phyloP scores from a whole-genome alignment of 1,140 invertebrate genomes.

The Neoseiulus cucumeris region DNA sequence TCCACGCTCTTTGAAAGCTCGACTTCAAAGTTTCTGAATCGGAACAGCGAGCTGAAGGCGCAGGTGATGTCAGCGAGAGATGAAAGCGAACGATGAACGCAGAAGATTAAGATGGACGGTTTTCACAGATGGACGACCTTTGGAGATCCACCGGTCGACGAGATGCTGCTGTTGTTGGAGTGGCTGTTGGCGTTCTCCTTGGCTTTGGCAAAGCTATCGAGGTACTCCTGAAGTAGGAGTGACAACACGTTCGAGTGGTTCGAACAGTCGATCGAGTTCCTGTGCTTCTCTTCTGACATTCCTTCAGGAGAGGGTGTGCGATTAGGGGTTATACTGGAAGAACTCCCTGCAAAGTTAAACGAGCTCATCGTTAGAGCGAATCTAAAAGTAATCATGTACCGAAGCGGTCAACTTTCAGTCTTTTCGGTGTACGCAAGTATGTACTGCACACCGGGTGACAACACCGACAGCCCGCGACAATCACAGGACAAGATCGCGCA shows the following conservation, averaged over 20 bases:
- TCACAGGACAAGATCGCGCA: too few relatives aligned
- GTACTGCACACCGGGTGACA: too few relatives aligned
- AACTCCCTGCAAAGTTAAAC: slow-evolving; percentile 3
- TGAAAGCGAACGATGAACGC: too few relatives aligned
- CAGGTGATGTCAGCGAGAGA: too few relatives aligned
- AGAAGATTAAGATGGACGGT: not conserved
- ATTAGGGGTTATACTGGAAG: slow-evolving; percentile 1
- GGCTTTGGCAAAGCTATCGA: not conserved
- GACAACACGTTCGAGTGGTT: slow-evolving; percentile 10
- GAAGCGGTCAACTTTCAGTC: too few relatives aligned
- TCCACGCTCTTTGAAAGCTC: too few relatives aligned
- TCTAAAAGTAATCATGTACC: too few relatives aligned
- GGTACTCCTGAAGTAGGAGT: slow-evolving; percentile 1
- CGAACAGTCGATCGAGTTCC: slow-evolving; percentile 3
- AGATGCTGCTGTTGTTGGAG: not conserved
- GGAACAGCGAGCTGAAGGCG: too few relatives aligned
- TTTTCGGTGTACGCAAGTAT: too few relatives aligned
- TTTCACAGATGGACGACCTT: not conserved
- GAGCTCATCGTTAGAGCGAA: too few relatives aligned
- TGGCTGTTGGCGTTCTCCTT: not conserved
- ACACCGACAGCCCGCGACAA: too few relatives aligned
- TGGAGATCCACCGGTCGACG: not conserved
- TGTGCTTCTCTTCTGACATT: not conserved
- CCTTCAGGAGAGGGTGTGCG: not conserved
- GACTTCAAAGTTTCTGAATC: too few relatives aligned